Conservation (phyloP, 1,140 invertebrate species). For the Ceratina australensis region DNA sequence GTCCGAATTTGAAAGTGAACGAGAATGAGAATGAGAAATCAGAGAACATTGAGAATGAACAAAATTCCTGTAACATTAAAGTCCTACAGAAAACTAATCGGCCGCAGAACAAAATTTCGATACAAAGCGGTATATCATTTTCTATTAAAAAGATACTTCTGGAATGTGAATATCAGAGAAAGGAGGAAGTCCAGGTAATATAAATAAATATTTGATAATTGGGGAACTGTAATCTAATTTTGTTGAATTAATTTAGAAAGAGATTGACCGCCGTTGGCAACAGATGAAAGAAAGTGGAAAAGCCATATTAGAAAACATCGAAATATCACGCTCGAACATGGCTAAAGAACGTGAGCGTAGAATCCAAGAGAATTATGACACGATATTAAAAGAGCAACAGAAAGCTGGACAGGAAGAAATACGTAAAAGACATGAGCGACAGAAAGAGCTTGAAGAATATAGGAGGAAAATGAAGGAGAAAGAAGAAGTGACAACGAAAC, state of each 20-base stretch:
- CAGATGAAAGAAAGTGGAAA: slow-evolving; percentile 73
- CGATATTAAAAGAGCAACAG: slow-evolving; percentile 70
- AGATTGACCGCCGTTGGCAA: slow-evolving; percentile 66
- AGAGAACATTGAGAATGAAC: slow-evolving; percentile 62
- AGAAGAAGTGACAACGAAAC: slow-evolving; percentile 69
- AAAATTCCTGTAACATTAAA: slow-evolving; percentile 58
- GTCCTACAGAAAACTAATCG: slow-evolving; percentile 39
- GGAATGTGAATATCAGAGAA: slow-evolving; percentile 71
- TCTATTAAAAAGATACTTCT: slow-evolving; percentile 72
- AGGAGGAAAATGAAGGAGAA: slow-evolving; percentile 63
- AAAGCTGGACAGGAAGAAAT: slow-evolving; percentile 71
- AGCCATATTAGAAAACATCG: slow-evolving; percentile 69
- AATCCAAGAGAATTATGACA: slow-evolving; percentile 64
- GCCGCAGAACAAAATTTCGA: slow-evolving; percentile 51
- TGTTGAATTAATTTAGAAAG: slow-evolving; percentile 55
- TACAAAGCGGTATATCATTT: slow-evolving; percentile 67
- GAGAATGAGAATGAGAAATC: slow-evolving; percentile 38
- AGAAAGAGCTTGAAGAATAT: slow-evolving; percentile 68
- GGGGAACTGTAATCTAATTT: too few species aligned
- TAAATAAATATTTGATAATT: background rate
- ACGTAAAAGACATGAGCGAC: slow-evolving; percentile 72
- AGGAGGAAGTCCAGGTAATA: slow-evolving; percentile 71
- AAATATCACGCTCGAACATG: slow-evolving; percentile 66
- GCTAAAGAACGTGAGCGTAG: slow-evolving; percentile 72
- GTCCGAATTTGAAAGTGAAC: slow-evolving; percentile 60